Evolutionary conservation across 2,888 invertebrate species (phyloP).

Genomic region (Polia nebulosa): DNA sequence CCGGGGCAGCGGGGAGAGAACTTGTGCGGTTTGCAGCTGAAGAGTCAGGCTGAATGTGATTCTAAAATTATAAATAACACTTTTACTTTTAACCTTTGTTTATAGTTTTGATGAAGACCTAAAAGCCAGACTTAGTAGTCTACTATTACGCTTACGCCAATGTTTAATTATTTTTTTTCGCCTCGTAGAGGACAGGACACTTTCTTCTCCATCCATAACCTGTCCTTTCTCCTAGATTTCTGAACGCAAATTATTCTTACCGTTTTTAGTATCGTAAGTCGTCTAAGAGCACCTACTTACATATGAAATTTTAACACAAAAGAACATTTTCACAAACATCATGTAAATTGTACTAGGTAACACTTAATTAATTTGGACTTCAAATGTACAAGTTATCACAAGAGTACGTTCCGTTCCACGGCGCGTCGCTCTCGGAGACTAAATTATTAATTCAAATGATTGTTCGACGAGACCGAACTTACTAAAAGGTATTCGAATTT

Average conservation of each 20-base stretch:
- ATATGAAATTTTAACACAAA: neutral
- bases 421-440: constrained; percentile 31
- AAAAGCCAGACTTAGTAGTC: too few relatives aligned
- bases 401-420: constrained; percentile 22
- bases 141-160: too few relatives aligned
- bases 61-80: too few relatives aligned
- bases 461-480: constrained; percentile 46
- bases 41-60: neutral
- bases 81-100: too few relatives aligned
- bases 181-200: too few relatives aligned
- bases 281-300: too few relatives aligned
- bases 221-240: too few relatives aligned
- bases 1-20: neutral
- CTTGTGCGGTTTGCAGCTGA: neutral
- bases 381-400: constrained; percentile 19
- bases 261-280: too few relatives aligned
- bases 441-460: constrained; percentile 62
- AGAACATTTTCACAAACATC: constrained; percentile 19
- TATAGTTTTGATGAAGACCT: too few relatives aligned
- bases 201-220: too few relatives aligned
- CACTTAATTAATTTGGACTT: constrained; percentile 22
- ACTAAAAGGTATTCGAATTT: constrained; percentile 60
- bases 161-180: too few relatives aligned
- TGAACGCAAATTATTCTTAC: neutral
- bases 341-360: constrained; percentile 27